These are phyloP conservation scores for Neomonachus schauinslandi DNA, from an alignment of 2,113 vertebrate genomes.

Conservation along the genomic window DNA sequence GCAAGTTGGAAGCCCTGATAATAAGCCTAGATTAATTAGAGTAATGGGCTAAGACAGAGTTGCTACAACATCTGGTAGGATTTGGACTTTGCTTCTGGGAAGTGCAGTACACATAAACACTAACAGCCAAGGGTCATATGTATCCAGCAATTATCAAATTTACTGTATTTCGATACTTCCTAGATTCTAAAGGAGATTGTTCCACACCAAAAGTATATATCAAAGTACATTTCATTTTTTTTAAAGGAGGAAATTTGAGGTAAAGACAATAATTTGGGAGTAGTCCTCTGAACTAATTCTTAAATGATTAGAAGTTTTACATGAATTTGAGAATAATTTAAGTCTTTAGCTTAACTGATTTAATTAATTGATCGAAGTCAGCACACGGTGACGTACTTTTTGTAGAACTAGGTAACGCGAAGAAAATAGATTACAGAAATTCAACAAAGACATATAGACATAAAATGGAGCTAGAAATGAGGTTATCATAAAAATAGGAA, in stretches of 20 bases:
- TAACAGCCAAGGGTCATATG: not conserved
- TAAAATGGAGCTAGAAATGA: not conserved
- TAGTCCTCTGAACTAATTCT: not conserved
- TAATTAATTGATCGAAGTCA: not conserved
- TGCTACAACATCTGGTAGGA: not conserved
- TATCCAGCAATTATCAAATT: not conserved
- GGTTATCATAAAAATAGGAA: not conserved
- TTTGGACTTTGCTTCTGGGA: not conserved
- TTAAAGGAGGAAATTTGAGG: not conserved
- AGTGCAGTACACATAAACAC: not conserved
- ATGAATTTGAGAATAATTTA: conserved; percentile 1
- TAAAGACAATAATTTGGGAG: not conserved
- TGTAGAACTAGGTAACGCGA: not conserved
- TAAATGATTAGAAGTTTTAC: not conserved
- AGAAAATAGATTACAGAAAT: not conserved
- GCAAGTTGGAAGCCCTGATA: not conserved
- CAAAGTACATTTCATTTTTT: not conserved
- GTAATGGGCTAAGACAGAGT: conserved; percentile 7
- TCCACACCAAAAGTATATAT: not conserved
- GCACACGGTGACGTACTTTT: too few relatives aligned
- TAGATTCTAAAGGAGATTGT: not conserved
- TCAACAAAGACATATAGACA: not conserved
- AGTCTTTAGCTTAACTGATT: not conserved
- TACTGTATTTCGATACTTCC: not conserved
- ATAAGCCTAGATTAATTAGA: conserved; percentile 53